Base-by-base conservation (phyloP, 2,888 invertebrate genomes). In the Pocota personata region DNA sequence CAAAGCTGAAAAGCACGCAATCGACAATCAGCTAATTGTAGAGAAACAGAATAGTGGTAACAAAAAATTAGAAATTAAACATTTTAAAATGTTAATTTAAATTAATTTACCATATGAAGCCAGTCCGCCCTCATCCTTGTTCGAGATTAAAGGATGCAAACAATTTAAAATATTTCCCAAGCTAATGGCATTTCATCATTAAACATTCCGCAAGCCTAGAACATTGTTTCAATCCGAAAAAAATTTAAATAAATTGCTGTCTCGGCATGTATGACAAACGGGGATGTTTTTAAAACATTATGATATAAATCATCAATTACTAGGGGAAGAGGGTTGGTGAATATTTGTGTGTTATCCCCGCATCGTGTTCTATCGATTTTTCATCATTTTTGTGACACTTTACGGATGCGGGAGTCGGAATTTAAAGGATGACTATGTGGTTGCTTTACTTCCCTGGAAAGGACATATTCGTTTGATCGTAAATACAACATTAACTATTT, bases 141-240 rank as follows among this genome's bases (percentile, higher is more conserved):
- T 19, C 8, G 37, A 14, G 58, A 14, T 19, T 16, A 60, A 19
- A 6, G 4, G 6, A 60, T 27, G 8, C 16, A 67, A 37, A 37
- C 40, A 27, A 14, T 16, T 1, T 19, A 8, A 58, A 58, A 16
- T 55, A 55, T 57, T 50, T 67, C 35, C 69, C 73, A 37, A 27
- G 35, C 66, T 67, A 67, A 73, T 67, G 67, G 60, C 27, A 73
- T 80, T 80, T 73, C 62, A 67, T 67, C 73, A 80, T 62, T 50
- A 52, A 67, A 60, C 40, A 72, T 67, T 32, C 60, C 43, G 6
- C 35, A 55, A 73, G 24, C 46, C 46, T 50, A 27, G 12, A 21
- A 50, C 37, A 76, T 67, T 67, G 66, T 60, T 67, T 76, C 55
- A 43, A 66, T 66, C 10, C 4, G 6, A 37, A 30, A 66, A 30